Evolutionary conservation across 1,140 invertebrate species (phyloP), one percentile per base, ranked within the genome.

Genomic region (Phenacoccus solenopsis): DNA sequence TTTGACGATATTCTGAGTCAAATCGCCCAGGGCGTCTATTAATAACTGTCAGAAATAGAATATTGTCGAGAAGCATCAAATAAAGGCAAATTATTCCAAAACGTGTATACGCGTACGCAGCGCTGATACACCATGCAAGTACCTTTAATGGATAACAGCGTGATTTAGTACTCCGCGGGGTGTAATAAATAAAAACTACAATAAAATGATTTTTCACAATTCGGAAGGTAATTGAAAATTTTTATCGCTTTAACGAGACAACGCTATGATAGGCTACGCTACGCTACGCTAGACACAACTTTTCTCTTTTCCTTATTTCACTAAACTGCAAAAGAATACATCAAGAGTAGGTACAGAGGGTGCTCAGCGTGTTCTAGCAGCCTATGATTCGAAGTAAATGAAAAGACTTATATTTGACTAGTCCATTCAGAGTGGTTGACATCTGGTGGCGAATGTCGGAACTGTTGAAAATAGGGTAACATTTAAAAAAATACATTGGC

Each of bases 41-140:
- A 64, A 64, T 64, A 64, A 64, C 59, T 64, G 59, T 64, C 59
- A 64, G 59, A 64, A 64, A 64, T 64, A 64, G 59, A 64, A 64
- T 64, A 64, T 64, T 64, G 59, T 64, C 59, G 59, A 64, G 59
- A 64, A 64, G 59, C 59, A 64, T 64, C 59, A 64, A 64, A 64
- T 64, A 64, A 64, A 64, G 25, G 59, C 10, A 64, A 64, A 64
- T 64, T 64, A 64, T 64, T 64, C 59, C 59, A 64, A 64, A 64
- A 64, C 59, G 59, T 64, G 59, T 64, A 64, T 64, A 64, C 59
- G 22, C 59, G n/a, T n/a, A n/a, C n/a, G n/a, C n/a, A n/a, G n/a
- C n/a, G 22, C 9, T 16, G 59, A 64, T 64, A 64, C 59, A n/a
- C n/a, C 20, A 64, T 64, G 59, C 59, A 64, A 64, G 59, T 64